These are phyloP conservation scores for Drosophila multiciliata DNA, from an alignment of 2,888 invertebrate species.

Conservation along the genomic window DNA sequence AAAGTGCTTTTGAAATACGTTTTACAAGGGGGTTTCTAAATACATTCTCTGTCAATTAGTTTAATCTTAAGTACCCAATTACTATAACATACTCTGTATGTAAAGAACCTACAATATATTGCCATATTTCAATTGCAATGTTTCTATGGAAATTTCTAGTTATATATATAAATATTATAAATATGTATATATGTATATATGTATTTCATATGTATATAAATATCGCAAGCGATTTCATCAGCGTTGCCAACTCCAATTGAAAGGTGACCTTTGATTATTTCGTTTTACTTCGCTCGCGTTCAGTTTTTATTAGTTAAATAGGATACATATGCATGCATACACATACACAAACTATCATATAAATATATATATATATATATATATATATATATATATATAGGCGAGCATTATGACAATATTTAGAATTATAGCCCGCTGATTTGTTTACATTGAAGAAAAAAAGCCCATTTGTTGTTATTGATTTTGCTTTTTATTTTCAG, in stretches of 20 bases:
- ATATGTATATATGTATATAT: too few species aligned
- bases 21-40: neutral
- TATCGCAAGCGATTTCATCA: constrained; percentile 13
- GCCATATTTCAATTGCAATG: neutral
- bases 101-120: neutral
- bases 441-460: constrained; percentile 4
- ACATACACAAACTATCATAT: neutral
- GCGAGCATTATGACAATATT: constrained; percentile 7
- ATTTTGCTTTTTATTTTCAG: constrained; percentile 36
- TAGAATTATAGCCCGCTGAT: constrained; percentile 13
- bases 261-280: constrained; percentile 39
- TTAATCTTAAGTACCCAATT: neutral
- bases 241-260: constrained; percentile 17
- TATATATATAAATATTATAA: neutral
- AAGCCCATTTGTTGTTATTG: constrained; percentile 31
- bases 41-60: neutral
- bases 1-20: neutral
- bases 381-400: constrained; percentile 1
- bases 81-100: neutral
- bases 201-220: neutral
- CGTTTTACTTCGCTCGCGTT: constrained; percentile 15
- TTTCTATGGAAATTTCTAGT: constrained; percentile 7
- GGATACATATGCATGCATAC: neutral
- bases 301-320: constrained; percentile 32
- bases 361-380: too few species aligned